Percentiles rank a stretch among this genome's conserved stretches.
phyloP scores from a whole-genome alignment of 2,113 vertebrate species.

The Tragelaphus strepsiceros region DNA sequence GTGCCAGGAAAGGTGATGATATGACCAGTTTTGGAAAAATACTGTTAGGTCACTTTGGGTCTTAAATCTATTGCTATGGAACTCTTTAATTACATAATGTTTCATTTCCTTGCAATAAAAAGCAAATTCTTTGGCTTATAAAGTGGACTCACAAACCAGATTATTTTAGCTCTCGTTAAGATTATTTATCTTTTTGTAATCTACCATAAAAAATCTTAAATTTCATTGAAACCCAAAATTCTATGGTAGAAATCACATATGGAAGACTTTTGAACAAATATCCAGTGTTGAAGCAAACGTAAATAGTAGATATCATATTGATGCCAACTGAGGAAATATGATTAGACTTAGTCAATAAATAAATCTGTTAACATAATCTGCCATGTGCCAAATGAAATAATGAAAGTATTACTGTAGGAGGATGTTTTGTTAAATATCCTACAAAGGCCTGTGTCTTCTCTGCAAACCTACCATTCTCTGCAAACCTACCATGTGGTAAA shows the following conservation, averaged over 20 bases:
- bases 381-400: constrained; percentile 72
- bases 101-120: constrained; percentile 28
- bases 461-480: constrained; percentile 2
- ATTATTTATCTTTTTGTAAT: not conserved
- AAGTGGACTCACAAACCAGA: not conserved
- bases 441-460: constrained; percentile 32
- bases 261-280: constrained; percentile 54
- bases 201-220: not conserved
- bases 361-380: constrained; percentile 76
- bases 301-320: constrained; percentile 42
- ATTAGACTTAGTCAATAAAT: constrained; percentile 72
- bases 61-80: not conserved
- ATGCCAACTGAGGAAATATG: constrained; percentile 58
- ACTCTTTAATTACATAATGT: constrained; percentile 18
- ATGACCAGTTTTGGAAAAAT: constrained; percentile 32
- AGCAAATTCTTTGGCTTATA: not conserved
- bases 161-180: not conserved
- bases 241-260: constrained; percentile 26
- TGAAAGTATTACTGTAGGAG: constrained; percentile 57
- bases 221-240: constrained; percentile 21
- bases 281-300: constrained; percentile 20
- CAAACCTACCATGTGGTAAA: not conserved
- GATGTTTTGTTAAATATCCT: constrained; percentile 71
- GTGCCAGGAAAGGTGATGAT: not conserved
- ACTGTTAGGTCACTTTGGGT: not conserved